Evolutionary conservation across 1,140 invertebrate genomes (phyloP).

Genomic region (Lordiphosa stackelbergi): DNA sequence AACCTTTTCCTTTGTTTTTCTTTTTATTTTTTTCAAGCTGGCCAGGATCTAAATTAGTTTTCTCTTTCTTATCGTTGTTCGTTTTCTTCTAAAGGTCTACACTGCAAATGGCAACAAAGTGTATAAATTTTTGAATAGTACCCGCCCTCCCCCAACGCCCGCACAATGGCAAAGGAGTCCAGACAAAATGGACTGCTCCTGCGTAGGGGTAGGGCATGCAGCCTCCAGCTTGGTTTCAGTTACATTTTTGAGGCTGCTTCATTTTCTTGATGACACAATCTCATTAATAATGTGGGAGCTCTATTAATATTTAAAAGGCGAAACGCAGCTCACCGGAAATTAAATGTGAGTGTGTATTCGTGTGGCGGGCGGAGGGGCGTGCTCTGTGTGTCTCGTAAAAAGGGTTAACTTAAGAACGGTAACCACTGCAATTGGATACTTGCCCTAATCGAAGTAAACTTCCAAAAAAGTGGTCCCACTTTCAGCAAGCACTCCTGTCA

Average conservation of each 20-base stretch:
- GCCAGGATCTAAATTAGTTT: neutral
- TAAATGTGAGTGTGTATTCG: conserved; percentile 49
- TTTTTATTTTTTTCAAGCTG: neutral
- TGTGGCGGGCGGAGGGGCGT: neutral
- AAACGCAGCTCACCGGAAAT: conserved; percentile 60
- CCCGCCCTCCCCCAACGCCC: neutral
- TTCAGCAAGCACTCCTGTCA: conserved; percentile 10
- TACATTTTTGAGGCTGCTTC: conserved; percentile 41
- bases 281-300: conserved; percentile 65
- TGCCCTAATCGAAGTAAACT: too few relatives aligned
- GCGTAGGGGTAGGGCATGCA: neutral
- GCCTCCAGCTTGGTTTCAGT: conserved; percentile 3
- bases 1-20: neutral
- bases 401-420: too few relatives aligned
- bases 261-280: conserved; percentile 70
- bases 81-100: conserved; percentile 3
- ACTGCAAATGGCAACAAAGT: conserved; percentile 33
- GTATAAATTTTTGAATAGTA: conserved; percentile 64
- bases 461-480: neutral
- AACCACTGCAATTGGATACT: too few relatives aligned
- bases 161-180: conserved; percentile 40
- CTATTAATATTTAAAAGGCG: conserved; percentile 69
- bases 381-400: too few relatives aligned
- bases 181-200: neutral
- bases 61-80: conserved; percentile 2